Base-by-base conservation (phyloP, 2,888 invertebrate genomes). In the Sthenelais limicola region DNA sequence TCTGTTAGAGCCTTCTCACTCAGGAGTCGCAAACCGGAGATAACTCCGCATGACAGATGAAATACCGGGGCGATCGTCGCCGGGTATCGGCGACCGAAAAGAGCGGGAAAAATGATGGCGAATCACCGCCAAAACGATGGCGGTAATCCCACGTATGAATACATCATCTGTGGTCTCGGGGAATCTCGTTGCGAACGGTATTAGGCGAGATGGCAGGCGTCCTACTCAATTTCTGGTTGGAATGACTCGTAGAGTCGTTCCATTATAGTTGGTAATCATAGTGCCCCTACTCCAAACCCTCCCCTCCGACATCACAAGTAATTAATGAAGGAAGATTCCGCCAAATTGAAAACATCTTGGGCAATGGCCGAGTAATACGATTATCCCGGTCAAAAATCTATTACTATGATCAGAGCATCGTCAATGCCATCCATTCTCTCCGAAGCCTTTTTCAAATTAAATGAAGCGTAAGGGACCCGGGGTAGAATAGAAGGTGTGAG, bases 281-380 rank as follows among this genome's bases (percentile, higher is more conserved):
- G 62, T 43, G 24, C 24, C 38, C 62, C 43, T 38, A 21, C 26
- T 38, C n/a, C 43, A 43, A 9, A 43, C 43, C 18, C 18, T 43
- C 43, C 18, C 43, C 12, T 43, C 43, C 9, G 67, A 67, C 48
- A 67, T 48, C 47, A 47, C 48, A 67, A 48, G 43, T 67, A 67
- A 67, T 67, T 67, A 67, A 67, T 67, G 67, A 67, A 67, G 43
- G 43, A 48, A 48, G 47, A 67, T 67, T 67, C 47, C 24, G 38
- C 47, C 47, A 67, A 67, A 67, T 67, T 67, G 67, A 48, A 67
- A 67, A 67, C 67, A 67, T 67, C 48, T 67, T 47, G 38, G 67
- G 18, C 47, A 47, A 48, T 67, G 48, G 38, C 28, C 67, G 21
- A n/a, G 30, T 67, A 67, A 67, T 67, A 67, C 48, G 48, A 67